phyloP scores from a whole-genome alignment of 2,113 vertebrate genomes.

The pig (Sus scrofa) region DNA sequence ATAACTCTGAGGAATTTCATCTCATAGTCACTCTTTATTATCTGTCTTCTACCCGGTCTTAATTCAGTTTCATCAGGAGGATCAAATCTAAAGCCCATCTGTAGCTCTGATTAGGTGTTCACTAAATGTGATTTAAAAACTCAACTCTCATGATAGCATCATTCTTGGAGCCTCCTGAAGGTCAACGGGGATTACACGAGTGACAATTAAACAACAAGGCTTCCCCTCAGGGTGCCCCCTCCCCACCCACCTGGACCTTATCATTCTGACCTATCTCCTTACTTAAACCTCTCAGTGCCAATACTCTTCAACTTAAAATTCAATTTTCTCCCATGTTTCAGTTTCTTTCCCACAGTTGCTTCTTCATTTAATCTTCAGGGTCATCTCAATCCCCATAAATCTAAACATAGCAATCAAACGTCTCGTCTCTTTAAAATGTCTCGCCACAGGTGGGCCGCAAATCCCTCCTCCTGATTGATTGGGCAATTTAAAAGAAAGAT shows the following conservation, averaged over 20 bases:
- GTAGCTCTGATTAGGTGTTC: constrained; percentile 76
- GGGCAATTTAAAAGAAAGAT: constrained; percentile 83
- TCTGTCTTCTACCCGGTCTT: constrained; percentile 71
- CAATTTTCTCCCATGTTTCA: constrained; percentile 73
- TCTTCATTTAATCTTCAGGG: constrained; percentile 83
- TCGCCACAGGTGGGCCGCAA: constrained; percentile 59
- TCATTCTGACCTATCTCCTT: constrained; percentile 62
- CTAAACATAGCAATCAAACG: constrained; percentile 83
- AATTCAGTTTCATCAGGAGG: constrained; percentile 78
- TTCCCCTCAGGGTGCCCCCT: neutral
- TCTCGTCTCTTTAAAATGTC: constrained; percentile 76
- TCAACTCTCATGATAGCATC: constrained; percentile 60
- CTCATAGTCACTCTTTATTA: constrained; percentile 77
- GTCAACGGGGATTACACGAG: constrained; percentile 45
- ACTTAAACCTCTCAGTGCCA: constrained; percentile 71
- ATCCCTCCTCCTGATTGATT: constrained; percentile 73
- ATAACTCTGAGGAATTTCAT: constrained; percentile 78
- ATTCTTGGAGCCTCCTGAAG: constrained; percentile 57
- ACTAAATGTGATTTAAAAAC: constrained; percentile 79
- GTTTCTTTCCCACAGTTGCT: constrained; percentile 66
- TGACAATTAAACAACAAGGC: constrained; percentile 33
- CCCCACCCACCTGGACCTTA: neutral
- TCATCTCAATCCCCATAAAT: constrained; percentile 82
- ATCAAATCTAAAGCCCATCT: constrained; percentile 80
- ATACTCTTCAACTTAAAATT: constrained; percentile 80